Percentiles rank a stretch among this genome's conserved stretches.
Evolutionary conservation across 2,113 vertebrate species (phyloP).

Genomic region (Carassius auratus): DNA sequence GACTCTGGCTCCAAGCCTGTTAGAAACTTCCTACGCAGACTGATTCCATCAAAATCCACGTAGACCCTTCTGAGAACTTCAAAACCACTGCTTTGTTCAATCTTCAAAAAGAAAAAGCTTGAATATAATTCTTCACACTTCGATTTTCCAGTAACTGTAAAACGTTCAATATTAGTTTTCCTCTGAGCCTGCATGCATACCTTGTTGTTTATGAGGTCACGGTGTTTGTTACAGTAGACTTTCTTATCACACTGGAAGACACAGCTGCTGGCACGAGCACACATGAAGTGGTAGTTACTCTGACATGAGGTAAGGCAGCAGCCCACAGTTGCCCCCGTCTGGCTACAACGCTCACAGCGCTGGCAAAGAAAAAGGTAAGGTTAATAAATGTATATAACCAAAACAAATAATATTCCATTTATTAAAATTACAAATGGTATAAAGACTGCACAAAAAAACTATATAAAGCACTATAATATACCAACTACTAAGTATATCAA

Average conservation of each 20-base stretch:
- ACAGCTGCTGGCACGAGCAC: slow-evolving; percentile 83
- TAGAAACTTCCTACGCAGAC: slow-evolving; percentile 87
- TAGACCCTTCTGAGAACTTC: slow-evolving; percentile 87
- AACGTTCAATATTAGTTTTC: not conserved
- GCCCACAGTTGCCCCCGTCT: slow-evolving; percentile 89
- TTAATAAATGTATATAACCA: not conserved
- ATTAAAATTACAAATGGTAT: not conserved
- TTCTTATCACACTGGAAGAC: slow-evolving; percentile 90
- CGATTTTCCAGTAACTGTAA: not conserved
- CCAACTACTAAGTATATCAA: too few relatives aligned
- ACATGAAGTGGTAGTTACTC: slow-evolving; percentile 95
- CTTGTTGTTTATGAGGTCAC: slow-evolving; percentile 81
- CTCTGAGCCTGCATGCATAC: slow-evolving; percentile 42
- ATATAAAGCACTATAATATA: too few relatives aligned
- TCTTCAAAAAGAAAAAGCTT: slow-evolving; percentile 65
- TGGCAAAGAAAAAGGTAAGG: slow-evolving; percentile 52
- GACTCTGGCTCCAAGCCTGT: slow-evolving; percentile 87
- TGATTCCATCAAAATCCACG: slow-evolving; percentile 91
- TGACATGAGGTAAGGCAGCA: slow-evolving; percentile 89
- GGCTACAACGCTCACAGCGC: slow-evolving; percentile 87
- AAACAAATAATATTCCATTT: not conserved
- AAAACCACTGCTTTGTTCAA: slow-evolving; percentile 80
- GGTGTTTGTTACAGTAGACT: slow-evolving; percentile 86
- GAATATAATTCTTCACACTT: not conserved
- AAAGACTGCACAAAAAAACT: not conserved